These are phyloP conservation scores for Apodemia zela DNA, from an alignment of 2,888 invertebrate genomes.

Conservation along the genomic window DNA sequence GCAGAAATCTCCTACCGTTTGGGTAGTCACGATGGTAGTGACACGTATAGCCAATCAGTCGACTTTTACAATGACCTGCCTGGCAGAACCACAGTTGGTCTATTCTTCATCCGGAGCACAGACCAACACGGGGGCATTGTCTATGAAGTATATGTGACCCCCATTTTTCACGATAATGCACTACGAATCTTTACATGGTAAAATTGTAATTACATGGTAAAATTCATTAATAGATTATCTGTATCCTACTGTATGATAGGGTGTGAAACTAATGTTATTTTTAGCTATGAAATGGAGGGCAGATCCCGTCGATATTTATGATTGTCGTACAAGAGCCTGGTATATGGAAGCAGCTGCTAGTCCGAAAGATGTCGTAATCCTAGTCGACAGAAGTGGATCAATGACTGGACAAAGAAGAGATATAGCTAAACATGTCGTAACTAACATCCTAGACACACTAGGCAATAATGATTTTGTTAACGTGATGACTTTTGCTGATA, in stretches of 20 bases:
- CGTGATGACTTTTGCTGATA: conserved; percentile 94
- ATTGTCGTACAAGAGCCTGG: conserved; percentile 96
- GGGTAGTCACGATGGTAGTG: too few relatives aligned
- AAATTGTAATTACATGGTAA: too few relatives aligned
- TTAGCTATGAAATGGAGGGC: conserved; percentile 88
- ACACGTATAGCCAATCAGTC: too few relatives aligned
- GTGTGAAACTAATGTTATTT: background rate
- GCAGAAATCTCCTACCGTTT: too few relatives aligned
- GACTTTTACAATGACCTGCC: too few relatives aligned
- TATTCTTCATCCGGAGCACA: too few relatives aligned
- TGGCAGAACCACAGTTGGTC: too few relatives aligned
- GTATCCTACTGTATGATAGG: background rate
- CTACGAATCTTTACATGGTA: too few relatives aligned
- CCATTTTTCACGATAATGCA: too few relatives aligned
- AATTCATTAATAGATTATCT: too few relatives aligned
- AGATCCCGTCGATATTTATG: conserved; percentile 94
- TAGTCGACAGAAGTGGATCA: conserved; percentile 94
- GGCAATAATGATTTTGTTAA: conserved; percentile 99
- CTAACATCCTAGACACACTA: conserved; percentile 95
- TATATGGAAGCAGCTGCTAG: conserved; percentile 98
- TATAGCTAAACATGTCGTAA: conserved; percentile 93
- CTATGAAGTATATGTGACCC: too few relatives aligned
- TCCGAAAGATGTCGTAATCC: conserved; percentile 94
- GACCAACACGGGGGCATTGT: too few relatives aligned
- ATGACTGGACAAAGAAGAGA: conserved; percentile 94